A percentile compares a stretch with the other conserved stretches of the same genome.
phyloP scores from a whole-genome alignment of 2,888 invertebrate genomes.

The Drosophila paramelanica region DNA sequence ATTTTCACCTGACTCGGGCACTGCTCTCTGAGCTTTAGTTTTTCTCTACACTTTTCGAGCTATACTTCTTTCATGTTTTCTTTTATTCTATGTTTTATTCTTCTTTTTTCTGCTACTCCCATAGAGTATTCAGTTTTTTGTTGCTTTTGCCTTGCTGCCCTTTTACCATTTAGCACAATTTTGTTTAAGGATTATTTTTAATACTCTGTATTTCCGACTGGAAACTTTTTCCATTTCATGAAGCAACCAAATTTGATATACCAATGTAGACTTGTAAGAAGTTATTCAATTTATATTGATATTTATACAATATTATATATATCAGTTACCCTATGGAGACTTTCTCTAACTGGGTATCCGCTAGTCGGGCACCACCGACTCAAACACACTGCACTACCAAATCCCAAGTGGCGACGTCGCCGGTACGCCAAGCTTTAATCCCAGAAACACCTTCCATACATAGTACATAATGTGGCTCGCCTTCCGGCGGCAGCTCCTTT shows the following conservation, averaged over 20 bases:
- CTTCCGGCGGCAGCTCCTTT: conserved; percentile 26
- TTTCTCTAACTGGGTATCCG: conserved; percentile 12
- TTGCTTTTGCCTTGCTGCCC: conserved; percentile 35
- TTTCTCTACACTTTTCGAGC: conserved; percentile 34
- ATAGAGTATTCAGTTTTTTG: conserved; percentile 22
- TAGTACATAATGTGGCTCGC: conserved; percentile 45
- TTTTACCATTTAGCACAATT: conserved; percentile 22
- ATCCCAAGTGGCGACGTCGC: conserved; percentile 44
- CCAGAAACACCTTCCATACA: conserved; percentile 35
- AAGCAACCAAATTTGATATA: too few relatives aligned
- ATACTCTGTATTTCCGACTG: conserved; percentile 8
- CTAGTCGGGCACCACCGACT: conserved; percentile 6
- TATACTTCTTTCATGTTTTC: conserved; percentile 43
- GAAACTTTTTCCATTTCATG: too few relatives aligned
- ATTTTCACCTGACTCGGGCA: conserved; percentile 74
- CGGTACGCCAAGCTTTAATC: conserved; percentile 36
- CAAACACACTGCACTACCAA: conserved; percentile 12
- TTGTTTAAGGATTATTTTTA: conserved; percentile 28
- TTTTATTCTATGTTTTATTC: conserved; percentile 19
- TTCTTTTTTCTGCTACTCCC: conserved; percentile 19
- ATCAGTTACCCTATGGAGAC: too few relatives aligned
- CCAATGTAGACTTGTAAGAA: too few relatives aligned
- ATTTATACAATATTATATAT: too few relatives aligned
- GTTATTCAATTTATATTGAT: too few relatives aligned
- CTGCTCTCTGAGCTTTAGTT: conserved; percentile 42